These are phyloP conservation scores for Lasioglossum morio DNA, from an alignment of 2,888 invertebrate species.

Conservation along the genomic window DNA sequence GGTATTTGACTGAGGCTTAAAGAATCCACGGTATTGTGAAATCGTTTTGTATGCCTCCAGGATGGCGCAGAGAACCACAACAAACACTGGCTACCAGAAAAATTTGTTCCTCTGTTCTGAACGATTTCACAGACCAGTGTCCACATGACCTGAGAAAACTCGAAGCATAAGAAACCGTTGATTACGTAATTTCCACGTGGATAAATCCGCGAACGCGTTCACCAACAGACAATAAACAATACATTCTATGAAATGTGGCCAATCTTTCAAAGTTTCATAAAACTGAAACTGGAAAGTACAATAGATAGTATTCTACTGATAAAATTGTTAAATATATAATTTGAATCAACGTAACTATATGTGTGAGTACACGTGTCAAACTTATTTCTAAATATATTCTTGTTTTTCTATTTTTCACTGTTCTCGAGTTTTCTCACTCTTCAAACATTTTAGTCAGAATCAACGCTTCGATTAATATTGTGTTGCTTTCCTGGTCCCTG, in stretches of 20 bases:
- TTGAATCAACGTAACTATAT: not conserved
- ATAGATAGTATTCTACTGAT: not conserved
- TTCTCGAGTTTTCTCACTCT: not conserved
- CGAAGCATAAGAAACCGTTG: not conserved
- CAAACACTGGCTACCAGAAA: conserved; percentile 41
- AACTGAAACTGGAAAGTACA: too few relatives aligned
- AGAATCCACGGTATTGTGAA: conserved; percentile 47
- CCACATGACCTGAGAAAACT: not conserved
- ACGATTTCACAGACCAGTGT: not conserved
- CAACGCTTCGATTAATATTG: not conserved
- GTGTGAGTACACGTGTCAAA: not conserved
- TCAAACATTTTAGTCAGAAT: not conserved
- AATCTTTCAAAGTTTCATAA: too few relatives aligned
- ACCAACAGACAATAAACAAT: not conserved
- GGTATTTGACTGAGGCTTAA: conserved; percentile 57
- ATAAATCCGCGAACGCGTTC: not conserved
- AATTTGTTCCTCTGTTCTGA: conserved; percentile 39
- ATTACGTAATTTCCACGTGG: not conserved
- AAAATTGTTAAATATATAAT: not conserved
- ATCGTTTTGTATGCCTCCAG: conserved; percentile 40
- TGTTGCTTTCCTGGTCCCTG: not conserved
- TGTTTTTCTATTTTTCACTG: not conserved
- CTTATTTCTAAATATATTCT: not conserved
- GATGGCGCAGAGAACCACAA: conserved; percentile 26
- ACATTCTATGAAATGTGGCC: too few relatives aligned